Evolutionary conservation across 2,888 invertebrate species (phyloP).

Genomic region (Dermolepida albohirtum): DNA sequence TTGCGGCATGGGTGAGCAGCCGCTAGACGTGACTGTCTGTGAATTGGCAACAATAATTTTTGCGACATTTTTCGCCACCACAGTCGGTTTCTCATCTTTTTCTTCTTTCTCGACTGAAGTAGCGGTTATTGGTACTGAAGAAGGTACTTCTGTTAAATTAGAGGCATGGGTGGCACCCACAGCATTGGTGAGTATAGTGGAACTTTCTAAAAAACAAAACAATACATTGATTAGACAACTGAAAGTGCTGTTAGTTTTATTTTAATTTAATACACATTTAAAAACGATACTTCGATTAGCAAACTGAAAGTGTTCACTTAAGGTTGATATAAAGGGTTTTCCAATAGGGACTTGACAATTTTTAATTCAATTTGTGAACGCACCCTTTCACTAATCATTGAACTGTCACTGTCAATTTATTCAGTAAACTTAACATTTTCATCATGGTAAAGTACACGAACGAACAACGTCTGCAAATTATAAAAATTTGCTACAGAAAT

Average conservation of each 20-base stretch:
- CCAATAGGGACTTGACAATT: too few species aligned
- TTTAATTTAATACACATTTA: too few species aligned
- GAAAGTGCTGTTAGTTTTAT: slow-evolving; percentile 3
- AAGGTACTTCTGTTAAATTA: slow-evolving; percentile 44
- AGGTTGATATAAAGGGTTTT: too few species aligned
- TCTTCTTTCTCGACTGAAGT: slow-evolving; percentile 28
- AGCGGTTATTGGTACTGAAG: slow-evolving; percentile 42
- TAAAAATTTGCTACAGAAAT: too few species aligned
- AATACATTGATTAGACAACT: background rate
- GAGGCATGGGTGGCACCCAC: slow-evolving; percentile 50
- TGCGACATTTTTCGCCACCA: slow-evolving; percentile 46
- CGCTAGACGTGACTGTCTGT: slow-evolving; percentile 40
- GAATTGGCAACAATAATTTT: slow-evolving; percentile 46
- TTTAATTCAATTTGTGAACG: too few species aligned
- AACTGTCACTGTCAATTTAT: too few species aligned
- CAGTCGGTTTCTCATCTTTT: slow-evolving; percentile 38
- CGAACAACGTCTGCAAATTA: too few species aligned
- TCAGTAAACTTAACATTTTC: too few species aligned
- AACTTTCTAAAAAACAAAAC: slow-evolving; percentile 51
- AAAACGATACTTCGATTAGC: too few species aligned
- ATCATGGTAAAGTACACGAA: too few species aligned
- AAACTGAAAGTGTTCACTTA: too few species aligned
- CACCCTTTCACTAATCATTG: too few species aligned
- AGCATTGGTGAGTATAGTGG: slow-evolving; percentile 57
- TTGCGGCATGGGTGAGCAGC: slow-evolving; percentile 40